A percentile compares a stretch with the other conserved stretches of the same genome.
These are phyloP conservation scores for Dryocosmus kuriphilus DNA, from an alignment of 2,888 invertebrate species.

Conservation along the genomic window DNA sequence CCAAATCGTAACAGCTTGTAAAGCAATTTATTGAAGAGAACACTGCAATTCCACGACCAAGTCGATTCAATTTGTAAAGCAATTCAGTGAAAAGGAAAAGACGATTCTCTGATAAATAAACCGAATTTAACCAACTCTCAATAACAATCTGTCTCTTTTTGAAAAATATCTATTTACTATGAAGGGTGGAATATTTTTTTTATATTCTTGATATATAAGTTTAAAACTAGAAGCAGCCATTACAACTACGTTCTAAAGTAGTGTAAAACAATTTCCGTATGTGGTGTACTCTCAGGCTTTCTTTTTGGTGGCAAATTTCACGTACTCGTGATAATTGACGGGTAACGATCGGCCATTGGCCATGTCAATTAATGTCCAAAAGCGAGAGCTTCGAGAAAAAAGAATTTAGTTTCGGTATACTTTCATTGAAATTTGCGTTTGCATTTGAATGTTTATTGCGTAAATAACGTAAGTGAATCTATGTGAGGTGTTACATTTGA, in stretches of 20 bases:
- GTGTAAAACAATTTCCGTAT: neutral
- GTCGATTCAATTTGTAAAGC: conserved; percentile 12
- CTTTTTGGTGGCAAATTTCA: conserved; percentile 35
- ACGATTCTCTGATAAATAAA: neutral
- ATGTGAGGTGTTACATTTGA: too few relatives aligned
- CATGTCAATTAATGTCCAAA: conserved; percentile 15
- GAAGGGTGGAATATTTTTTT: too few relatives aligned
- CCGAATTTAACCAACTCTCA: neutral
- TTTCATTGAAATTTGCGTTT: neutral
- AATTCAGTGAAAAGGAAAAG: neutral
- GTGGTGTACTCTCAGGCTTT: neutral
- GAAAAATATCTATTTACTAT: too few relatives aligned
- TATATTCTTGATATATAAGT: too few relatives aligned
- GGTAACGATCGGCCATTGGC: conserved; percentile 38
- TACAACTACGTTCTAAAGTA: neutral
- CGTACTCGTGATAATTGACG: conserved; percentile 33
- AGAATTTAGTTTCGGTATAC: conserved; percentile 4
- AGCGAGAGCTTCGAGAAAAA: conserved; percentile 28
- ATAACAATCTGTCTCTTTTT: neutral
- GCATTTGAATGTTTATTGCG: neutral
- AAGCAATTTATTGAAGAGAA: conserved; percentile 9
- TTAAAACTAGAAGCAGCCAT: neutral
- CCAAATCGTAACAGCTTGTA: neutral
- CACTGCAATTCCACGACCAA: neutral
- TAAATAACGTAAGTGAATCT: too few relatives aligned